Base-by-base conservation (phyloP, 2,888 invertebrate species). In the Psylliodes chrysocephalus region DNA sequence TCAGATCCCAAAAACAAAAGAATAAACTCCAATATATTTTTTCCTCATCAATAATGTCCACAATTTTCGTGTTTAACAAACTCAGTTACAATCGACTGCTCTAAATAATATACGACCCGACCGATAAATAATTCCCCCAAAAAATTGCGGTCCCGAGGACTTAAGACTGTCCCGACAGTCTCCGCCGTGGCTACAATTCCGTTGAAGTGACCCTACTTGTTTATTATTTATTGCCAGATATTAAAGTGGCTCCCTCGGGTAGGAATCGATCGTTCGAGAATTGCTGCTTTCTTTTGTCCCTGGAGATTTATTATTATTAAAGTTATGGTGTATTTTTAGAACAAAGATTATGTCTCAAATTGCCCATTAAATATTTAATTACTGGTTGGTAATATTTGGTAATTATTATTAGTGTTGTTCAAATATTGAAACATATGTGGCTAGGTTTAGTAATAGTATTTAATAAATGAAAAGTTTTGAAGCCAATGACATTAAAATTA, bases 201-300 rank as follows among this genome's bases (percentile, higher is more conserved):
- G 42, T 42, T 42, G 18, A 42, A 42, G 42, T 42, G 42, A 42
- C 42, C 42, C 42, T 42, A 42, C 61, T 56, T 57, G 61, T 64
- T 64, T 64, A 64, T 64, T 64, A 64, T 64, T 64, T 64, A 64
- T 64, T 61, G 61, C 53, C 57, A 22, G 61, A 64, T 64, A 64
- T 64, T 64, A 64, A 49, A 57, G 57, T 55, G 6, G n/a, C 18
- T 44, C 54, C 14, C 44, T n/a, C 1, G 30, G 18, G 54, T 30
- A n/a, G 7, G 18, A 44, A 55, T 55, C 54, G 54, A 55, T 55
- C 35, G 35, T 35, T 12, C n/a, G 3, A 12, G 14, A 35, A 35
- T 14, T 35, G 14, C 35, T n/a, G 35, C 14, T 5, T 6, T 8
- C 30, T 10, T 35, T 35, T 35, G 35, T 35, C 12, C 14, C 2